phyloP scores from a whole-genome alignment of 2,888 invertebrate species.

The Cistogaster globosa region DNA sequence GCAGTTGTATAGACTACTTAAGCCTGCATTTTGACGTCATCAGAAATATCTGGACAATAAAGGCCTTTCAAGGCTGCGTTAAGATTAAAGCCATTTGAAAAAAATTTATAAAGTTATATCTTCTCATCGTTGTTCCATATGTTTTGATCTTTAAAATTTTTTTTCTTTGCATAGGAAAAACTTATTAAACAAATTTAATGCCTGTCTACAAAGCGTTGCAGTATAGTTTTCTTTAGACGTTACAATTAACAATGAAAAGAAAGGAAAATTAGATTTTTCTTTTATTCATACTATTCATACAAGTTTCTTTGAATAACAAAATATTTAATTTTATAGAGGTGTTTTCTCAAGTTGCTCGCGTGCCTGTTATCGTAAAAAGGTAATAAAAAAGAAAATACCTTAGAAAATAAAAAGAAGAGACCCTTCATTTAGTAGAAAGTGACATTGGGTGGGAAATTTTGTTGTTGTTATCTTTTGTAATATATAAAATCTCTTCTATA shows the following conservation, averaged over 20 bases:
- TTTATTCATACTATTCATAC: constrained; percentile 25
- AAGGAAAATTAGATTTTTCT: constrained; percentile 61
- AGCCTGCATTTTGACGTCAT: no score
- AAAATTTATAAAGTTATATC: no score
- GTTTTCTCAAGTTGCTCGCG: constrained; percentile 58
- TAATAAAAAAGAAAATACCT: background rate
- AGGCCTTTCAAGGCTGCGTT: no score
- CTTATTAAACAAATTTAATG: constrained; percentile 27
- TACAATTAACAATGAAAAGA: constrained; percentile 38
- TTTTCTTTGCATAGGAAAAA: background rate
- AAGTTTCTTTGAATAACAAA: constrained; percentile 24
- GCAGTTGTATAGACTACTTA: no score
- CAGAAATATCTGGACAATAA: no score
- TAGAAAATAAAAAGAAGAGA: constrained; percentile 35
- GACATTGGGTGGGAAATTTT: constrained; percentile 68
- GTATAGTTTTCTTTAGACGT: constrained; percentile 33
- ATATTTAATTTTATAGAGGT: constrained; percentile 37
- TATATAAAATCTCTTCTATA: constrained; percentile 50
- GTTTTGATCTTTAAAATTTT: background rate
- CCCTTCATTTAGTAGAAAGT: constrained; percentile 69
- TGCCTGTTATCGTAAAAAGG: constrained; percentile 60
- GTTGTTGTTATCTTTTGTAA: constrained; percentile 6
- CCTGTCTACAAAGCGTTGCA: constrained; percentile 28
- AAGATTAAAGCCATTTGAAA: no score
- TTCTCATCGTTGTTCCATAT: no score